Base-by-base conservation (phyloP, 2,888 invertebrate species). In the Lasioglossum leucozonium region DNA sequence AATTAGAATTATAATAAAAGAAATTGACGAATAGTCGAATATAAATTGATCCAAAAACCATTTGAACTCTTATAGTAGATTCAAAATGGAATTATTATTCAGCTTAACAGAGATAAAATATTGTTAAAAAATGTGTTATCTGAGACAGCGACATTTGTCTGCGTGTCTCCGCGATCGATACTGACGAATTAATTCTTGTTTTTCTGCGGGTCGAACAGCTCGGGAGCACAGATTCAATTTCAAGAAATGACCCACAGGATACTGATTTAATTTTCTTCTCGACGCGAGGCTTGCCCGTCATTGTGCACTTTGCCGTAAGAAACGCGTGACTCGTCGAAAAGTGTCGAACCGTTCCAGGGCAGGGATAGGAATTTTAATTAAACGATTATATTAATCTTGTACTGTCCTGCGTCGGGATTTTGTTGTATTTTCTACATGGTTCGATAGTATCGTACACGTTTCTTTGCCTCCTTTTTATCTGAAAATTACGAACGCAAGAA, bases 341-440 rank as follows among this genome's bases (percentile, higher is more conserved):
- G 18, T 65, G 65, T 34, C 34, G 30, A 34, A 65, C 18, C 65
- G 65, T 65, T 65, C 30, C 34, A 34, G 34, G 65, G 34, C 65
- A 34, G 18, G 65, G 34, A 62, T 34, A 65, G 65, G 34, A 65
- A 65, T 65, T 65, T 65, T 65, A 65, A 65, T 65, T 65, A 34
- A 65, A 34, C 65, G 65, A 65, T 65, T 65, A 65, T 65, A 65
- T 65, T 65, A 65, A 30, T 18, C 30, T 30, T 65, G 30, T 65
- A 65, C 34, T 34, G 34, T 65, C 34, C 34, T 30, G 34, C 4
- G 65, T 65, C 18, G 65, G 30, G 65, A 65, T 65, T 65, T 65
- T 65, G 26, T 26, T 62, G 58, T 58, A 26, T n/a, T 26, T 58
- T 58, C 26, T 30, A 30, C 51, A 22, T 51, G 22, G 22, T 22